Base-by-base conservation (phyloP, 1,140 invertebrate species). In the Agrypnia vestita region DNA sequence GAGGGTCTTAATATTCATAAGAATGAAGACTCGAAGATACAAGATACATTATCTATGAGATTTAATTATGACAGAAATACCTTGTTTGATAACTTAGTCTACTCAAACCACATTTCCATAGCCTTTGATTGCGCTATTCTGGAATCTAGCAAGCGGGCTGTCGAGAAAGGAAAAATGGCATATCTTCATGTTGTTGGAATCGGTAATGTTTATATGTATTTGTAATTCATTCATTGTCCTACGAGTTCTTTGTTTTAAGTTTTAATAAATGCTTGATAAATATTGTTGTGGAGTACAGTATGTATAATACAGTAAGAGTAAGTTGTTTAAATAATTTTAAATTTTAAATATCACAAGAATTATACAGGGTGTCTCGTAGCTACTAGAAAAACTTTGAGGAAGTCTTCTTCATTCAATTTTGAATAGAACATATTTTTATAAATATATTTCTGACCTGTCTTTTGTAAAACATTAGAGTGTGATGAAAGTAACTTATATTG, bases 161-260 rank as follows among this genome's bases (percentile, higher is more conserved):
- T 79, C 9, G 56, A 76, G 43, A 82, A 72, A n/a, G 83, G 79
- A 21, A 87, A 79, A 61, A 83, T 74, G n/a, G 85, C 84, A 0
- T 86, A 84, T 77, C 79, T 88, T 43, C 84, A 87, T 80, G 79
- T 90, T 61, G 86, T 90, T 62, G 89, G 89, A n/a, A 86, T 87
- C 71, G 86, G 87, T 88, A 71, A 71, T 51, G n/a, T 51, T 3
- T 51, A 51, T 51, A 51, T 51, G 1, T 51, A 13, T 51, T n/a
- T n/a, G n/a, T n/a, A n/a, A n/a, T n/a, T n/a, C n/a, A n/a, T n/a
- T n/a, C n/a, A n/a, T n/a, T n/a, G n/a, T n/a, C n/a, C n/a, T n/a
- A n/a, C n/a, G n/a, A n/a, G n/a, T n/a, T n/a, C n/a, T n/a, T n/a
- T n/a, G n/a, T n/a, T n/a, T n/a, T n/a, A n/a, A n/a, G n/a, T n/a